phyloP scores from a whole-genome alignment of 1,140 invertebrate genomes.

The Lethrus apterus region DNA sequence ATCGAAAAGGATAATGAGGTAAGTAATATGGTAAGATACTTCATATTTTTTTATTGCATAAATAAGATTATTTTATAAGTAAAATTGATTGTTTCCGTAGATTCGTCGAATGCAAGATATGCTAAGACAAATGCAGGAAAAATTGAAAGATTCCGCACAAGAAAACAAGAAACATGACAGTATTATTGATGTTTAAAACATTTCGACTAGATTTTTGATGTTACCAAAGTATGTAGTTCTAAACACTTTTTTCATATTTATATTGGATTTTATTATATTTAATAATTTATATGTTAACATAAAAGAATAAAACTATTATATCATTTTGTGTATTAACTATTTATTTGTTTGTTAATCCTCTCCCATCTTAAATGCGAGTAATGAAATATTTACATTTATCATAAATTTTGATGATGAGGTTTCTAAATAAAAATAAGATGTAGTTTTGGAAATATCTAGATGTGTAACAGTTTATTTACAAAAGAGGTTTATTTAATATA shows the following conservation, averaged over 20 bases:
- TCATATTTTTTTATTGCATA: not conserved
- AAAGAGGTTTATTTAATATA: no score
- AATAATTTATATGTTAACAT: slow-evolving; percentile 9
- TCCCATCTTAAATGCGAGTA: no score
- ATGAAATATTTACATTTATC: no score
- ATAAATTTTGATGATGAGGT: no score
- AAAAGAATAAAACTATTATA: slow-evolving; percentile 5
- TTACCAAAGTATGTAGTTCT: slow-evolving; percentile 13
- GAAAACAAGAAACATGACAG: slow-evolving; percentile 66
- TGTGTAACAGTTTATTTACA: no score
- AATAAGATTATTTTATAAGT: not conserved
- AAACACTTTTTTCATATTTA: slow-evolving; percentile 10
- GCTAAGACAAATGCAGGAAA: slow-evolving; percentile 93
- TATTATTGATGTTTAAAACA: slow-evolving; percentile 69
- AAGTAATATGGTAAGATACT: slow-evolving; percentile 31
- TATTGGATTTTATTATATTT: slow-evolving; percentile 4
- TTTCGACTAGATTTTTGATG: slow-evolving; percentile 23
- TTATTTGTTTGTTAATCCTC: no score
- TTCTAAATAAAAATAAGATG: no score
- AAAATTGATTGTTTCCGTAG: slow-evolving; percentile 47
- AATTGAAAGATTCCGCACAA: slow-evolving; percentile 74
- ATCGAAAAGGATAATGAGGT: slow-evolving; percentile 92
- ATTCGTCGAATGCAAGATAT: slow-evolving; percentile 94
- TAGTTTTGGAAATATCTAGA: no score
- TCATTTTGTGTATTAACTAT: no score